Evolutionary conservation across 2,888 invertebrate genomes (phyloP).

Genomic region (Mechanitis mazaeus): DNA sequence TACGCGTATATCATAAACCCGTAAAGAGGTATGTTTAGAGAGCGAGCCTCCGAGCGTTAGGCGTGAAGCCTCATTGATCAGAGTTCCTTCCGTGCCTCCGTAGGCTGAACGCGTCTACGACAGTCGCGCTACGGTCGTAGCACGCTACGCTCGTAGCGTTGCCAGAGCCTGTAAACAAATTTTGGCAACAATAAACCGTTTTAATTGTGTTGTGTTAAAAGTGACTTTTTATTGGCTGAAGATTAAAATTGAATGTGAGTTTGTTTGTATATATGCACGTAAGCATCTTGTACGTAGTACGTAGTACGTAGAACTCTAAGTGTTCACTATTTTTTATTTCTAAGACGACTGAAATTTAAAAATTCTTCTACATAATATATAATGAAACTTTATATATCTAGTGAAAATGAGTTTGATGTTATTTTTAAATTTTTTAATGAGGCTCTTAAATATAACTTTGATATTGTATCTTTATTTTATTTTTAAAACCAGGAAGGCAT

Average conservation of each 20-base stretch:
- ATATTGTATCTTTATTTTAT: no score
- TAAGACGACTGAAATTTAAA: background rate
- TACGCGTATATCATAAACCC: conserved; percentile 31
- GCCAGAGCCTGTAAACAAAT: conserved; percentile 8
- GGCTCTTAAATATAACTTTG: no score
- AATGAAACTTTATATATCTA: no score
- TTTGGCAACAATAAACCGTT: conserved; percentile 20
- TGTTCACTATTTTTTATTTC: conserved; percentile 17
- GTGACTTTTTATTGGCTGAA: conserved; percentile 20
- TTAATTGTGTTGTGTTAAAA: conserved; percentile 27
- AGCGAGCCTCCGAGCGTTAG: conserved; percentile 29
- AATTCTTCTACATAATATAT: no score
- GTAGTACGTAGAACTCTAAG: conserved; percentile 13
- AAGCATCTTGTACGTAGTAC: conserved; percentile 14
- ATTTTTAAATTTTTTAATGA: no score
- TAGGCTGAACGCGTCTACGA: conserved; percentile 37
- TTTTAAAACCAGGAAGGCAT: no score
- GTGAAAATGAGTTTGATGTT: no score
- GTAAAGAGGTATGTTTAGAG: no score
- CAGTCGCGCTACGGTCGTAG: conserved; percentile 59
- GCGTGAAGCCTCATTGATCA: conserved; percentile 43
- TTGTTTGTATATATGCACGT: conserved; percentile 8
- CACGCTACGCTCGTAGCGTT: conserved; percentile 45
- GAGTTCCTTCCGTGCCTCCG: conserved; percentile 36
- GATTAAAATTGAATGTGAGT: conserved; percentile 19